Evolutionary conservation across 2,113 vertebrate genomes (phyloP).

Genomic region (Peromyscus polionotus): DNA sequence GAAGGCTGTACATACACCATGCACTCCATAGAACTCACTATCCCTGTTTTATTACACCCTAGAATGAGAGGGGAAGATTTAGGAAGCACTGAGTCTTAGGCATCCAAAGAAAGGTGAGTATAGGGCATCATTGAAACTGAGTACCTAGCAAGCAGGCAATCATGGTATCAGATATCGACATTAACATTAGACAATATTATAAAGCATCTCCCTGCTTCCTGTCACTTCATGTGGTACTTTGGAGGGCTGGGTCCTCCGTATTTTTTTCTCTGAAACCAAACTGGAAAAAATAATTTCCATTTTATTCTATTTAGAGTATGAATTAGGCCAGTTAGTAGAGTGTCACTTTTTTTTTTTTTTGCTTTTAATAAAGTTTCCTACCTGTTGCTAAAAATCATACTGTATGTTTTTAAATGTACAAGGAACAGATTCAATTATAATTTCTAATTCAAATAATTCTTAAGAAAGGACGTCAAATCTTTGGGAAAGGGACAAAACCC

Average conservation of each 20-base stretch:
- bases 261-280: constrained; percentile 46
- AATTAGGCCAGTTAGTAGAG: constrained; percentile 31
- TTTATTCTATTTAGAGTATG: constrained; percentile 47
- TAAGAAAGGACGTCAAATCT: constrained; percentile 59
- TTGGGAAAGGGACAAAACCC: constrained; percentile 62
- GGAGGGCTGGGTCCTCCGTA: not conserved
- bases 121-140: not conserved
- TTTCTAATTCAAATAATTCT: constrained; percentile 60
- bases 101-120: not conserved
- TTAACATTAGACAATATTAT: not conserved
- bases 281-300: constrained; percentile 10
- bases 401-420: constrained; percentile 35
- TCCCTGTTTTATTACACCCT: not conserved
- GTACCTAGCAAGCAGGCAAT: not conserved
- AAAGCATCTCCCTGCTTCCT: not conserved
- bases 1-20: not conserved
- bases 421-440: constrained; percentile 46
- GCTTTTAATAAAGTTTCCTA: constrained; percentile 26
- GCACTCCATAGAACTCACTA: not conserved
- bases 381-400: constrained; percentile 43
- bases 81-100: not conserved
- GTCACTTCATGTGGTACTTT: not conserved
- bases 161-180: not conserved
- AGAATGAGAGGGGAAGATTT: not conserved
- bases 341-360: constrained; percentile 20